Base-by-base conservation (phyloP, 2,888 invertebrate genomes). In the Perdita meconis region DNA sequence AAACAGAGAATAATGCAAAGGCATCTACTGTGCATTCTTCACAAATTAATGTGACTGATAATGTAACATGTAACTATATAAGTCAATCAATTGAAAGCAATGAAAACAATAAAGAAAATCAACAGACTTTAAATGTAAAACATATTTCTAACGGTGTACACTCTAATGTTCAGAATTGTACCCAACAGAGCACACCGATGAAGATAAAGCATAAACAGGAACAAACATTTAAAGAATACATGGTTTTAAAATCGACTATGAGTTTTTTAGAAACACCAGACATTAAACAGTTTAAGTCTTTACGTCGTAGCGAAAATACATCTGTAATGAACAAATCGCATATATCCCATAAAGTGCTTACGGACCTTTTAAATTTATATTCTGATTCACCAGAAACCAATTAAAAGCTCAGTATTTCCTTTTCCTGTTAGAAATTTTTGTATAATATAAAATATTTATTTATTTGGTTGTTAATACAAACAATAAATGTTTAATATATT, bases 251-350 rank as follows among this genome's bases (percentile, higher is more conserved):
- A 19, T 82, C 84, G n/a, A 83, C 63, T 34, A 78, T 86, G 22
- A 84, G 66, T 4, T 86, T 87, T 40, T 68, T 88, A 22, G 74
- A 83, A 50, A 88, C 87, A 2, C 87, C 87, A 1, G 84, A 86
- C 56, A 60, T 75, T 0, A 82, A 81, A 53, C 80, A 64, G 19
- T 80, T 83, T 26, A 78, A 24, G 38, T 80, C 81, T 34, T 47
- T 70, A 12, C 65, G 36, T 22, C 38, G 34, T 0, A 5, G 6
- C 4, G 38, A 22, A 10, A 36, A 67, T 61, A 51, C 74, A 61
- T 13, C 53, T 38, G 26, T 12, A 24, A 24, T 53, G 1, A 63
- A 44, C 19, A 61, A 53, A 26, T 42, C 51, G 12, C 50, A 51
- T 16, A 55, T 87, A 38, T 85, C 87, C 0, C 81, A 72, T 26